Evolutionary conservation across 2,888 invertebrate species (phyloP).

Genomic region (Geotrupes spiniger): DNA sequence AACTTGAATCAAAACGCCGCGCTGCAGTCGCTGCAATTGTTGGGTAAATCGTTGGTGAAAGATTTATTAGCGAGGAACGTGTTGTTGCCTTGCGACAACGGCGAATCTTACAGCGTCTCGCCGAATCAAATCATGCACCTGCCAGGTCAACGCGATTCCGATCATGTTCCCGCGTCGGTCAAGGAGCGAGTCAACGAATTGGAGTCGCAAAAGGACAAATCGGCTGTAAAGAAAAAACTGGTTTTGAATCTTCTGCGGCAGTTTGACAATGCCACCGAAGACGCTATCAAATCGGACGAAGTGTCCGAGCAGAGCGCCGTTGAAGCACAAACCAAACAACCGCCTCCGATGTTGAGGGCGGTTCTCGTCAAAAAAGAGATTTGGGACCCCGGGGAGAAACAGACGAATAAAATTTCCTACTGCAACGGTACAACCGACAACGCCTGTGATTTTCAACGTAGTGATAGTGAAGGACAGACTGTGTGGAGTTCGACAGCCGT

Average conservation of each 20-base stretch:
- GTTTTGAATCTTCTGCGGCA: conserved; percentile 58
- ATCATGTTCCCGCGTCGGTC: conserved; percentile 52
- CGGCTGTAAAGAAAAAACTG: conserved; percentile 48
- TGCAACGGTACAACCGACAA: conserved; percentile 40
- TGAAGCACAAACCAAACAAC: conserved; percentile 22
- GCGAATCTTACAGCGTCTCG: conserved; percentile 84
- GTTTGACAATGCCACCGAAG: conserved; percentile 47
- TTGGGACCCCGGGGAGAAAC: conserved; percentile 66
- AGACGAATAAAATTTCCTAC: conserved; percentile 12
- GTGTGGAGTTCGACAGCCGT: conserved; percentile 53
- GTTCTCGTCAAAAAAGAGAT: conserved; percentile 57
- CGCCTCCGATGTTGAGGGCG: conserved; percentile 38
- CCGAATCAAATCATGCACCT: conserved; percentile 86
- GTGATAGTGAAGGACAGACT: conserved; percentile 36
- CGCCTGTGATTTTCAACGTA: conserved; percentile 46
- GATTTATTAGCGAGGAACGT: conserved; percentile 62
- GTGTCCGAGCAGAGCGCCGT: conserved; percentile 25
- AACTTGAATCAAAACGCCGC: conserved; percentile 53
- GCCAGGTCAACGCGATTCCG: conserved; percentile 49
- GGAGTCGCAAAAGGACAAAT: conserved; percentile 56
- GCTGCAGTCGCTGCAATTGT: conserved; percentile 25
- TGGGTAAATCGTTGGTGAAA: conserved; percentile 30
- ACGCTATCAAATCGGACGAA: conserved; percentile 22
- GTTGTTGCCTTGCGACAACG: conserved; percentile 81
- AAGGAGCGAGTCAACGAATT: conserved; percentile 72